These are phyloP conservation scores for Tupaia tana DNA, from an alignment of 2,113 vertebrate genomes.

Conservation along the genomic window DNA sequence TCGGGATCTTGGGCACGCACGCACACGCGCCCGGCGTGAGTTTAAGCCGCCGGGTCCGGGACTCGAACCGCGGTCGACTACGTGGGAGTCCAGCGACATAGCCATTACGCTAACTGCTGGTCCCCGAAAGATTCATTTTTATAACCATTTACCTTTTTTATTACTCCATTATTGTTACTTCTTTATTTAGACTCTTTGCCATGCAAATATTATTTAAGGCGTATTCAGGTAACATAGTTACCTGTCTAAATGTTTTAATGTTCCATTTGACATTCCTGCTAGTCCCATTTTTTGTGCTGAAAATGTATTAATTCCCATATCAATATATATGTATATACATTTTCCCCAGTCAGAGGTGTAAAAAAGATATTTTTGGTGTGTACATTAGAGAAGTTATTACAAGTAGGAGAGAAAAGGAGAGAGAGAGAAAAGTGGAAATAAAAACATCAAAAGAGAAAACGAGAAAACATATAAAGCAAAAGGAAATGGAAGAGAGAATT, in stretches of 20 bases:
- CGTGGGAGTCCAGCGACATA: no score
- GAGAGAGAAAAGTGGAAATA: background rate
- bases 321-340: constrained; percentile 73
- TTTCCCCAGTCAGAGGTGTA: constrained; percentile 61
- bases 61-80: no score
- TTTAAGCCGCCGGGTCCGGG: no score
- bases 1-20: no score
- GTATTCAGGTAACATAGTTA: constrained; percentile 64
- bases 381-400: constrained; percentile 55
- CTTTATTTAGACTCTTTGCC: constrained; percentile 69
- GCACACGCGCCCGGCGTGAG: no score
- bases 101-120: no score
- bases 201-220: constrained; percentile 74
- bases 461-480: background rate
- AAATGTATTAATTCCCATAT: constrained; percentile 74
- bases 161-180: constrained; percentile 55
- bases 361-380: constrained; percentile 61
- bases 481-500: background rate
- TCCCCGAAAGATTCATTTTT: constrained; percentile 62
- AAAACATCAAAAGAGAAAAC: background rate
- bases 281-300: constrained; percentile 68
- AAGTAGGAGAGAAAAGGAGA: background rate
- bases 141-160: constrained; percentile 65
- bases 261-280: constrained; percentile 69
- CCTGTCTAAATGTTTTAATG: constrained; percentile 73